These are phyloP conservation scores for Aphodius sticticus DNA, from an alignment of 2,888 invertebrate species.

Conservation along the genomic window DNA sequence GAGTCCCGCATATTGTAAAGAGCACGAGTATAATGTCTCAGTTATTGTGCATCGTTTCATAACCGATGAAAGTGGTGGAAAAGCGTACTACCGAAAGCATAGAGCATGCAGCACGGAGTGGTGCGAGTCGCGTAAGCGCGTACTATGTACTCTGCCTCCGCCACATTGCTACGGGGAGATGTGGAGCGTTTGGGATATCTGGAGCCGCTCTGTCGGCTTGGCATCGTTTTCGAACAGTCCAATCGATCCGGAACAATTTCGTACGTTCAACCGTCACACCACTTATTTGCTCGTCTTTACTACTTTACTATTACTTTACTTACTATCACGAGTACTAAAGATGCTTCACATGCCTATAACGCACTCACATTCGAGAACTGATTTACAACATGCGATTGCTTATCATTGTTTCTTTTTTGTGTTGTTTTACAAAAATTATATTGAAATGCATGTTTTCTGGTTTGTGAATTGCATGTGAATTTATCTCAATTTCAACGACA, in stretches of 20 bases:
- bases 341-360: no score
- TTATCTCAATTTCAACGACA: no score
- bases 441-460: no score
- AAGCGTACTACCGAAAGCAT: background rate
- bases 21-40: background rate
- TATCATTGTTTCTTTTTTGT: no score
- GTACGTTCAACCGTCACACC: background rate
- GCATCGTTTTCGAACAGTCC: background rate
- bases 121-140: background rate
- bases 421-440: no score
- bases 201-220: slow-evolving; percentile 4
- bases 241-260: background rate
- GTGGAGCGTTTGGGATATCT: background rate
- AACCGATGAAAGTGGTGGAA: slow-evolving; percentile 4
- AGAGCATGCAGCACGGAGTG: background rate
- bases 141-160: background rate
- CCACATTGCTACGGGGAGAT: background rate
- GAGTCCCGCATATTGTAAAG: background rate
- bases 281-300: no score
- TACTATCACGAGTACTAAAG: no score
- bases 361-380: no score
- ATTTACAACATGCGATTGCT: no score
- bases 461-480: no score
- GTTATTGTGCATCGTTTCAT: background rate
- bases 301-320: no score